phyloP scores from a whole-genome alignment of 2,797 vertebrate genomes.

The Trachurus trachurus region DNA sequence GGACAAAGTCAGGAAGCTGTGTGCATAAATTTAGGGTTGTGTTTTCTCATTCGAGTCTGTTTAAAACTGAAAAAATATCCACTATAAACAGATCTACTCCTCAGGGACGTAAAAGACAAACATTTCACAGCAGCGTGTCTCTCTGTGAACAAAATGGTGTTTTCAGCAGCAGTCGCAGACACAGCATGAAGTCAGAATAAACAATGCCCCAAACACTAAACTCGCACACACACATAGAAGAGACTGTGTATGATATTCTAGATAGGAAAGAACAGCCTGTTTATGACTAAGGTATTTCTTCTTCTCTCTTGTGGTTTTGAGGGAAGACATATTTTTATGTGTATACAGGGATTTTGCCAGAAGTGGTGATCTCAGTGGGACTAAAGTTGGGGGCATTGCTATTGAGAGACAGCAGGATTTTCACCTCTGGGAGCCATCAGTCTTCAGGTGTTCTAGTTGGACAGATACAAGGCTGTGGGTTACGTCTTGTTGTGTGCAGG shows the following conservation, averaged over 20 bases:
- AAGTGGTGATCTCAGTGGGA: background rate
- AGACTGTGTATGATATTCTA: background rate
- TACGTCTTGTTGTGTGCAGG: constrained; percentile 11
- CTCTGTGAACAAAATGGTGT: constrained; percentile 63
- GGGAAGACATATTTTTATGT: background rate
- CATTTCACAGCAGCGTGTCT: constrained; percentile 62
- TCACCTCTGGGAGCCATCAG: constrained; percentile 7
- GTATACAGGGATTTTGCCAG: background rate
- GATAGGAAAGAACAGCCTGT: constrained; percentile 8
- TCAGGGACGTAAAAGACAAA: constrained; percentile 63
- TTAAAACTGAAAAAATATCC: constrained; percentile 66
- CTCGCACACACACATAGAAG: background rate
- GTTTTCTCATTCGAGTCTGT: constrained; percentile 52
- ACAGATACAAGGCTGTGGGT: constrained; percentile 18
- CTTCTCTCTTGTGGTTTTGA: background rate
- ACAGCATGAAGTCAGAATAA: constrained; percentile 58
- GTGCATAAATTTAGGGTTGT: constrained; percentile 14
- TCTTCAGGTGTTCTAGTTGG: constrained; percentile 16
- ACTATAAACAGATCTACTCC: constrained; percentile 74
- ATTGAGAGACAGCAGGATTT: constrained; percentile 14
- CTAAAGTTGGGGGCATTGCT: background rate
- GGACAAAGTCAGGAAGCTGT: constrained; percentile 53
- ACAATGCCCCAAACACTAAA: constrained; percentile 41
- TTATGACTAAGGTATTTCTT: background rate
- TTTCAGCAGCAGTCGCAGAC: constrained; percentile 60